A percentile compares a stretch with the other conserved stretches of the same genome.
These are phyloP conservation scores for Cryptops parisi DNA, from an alignment of 2,888 invertebrate genomes.

Conservation along the genomic window DNA sequence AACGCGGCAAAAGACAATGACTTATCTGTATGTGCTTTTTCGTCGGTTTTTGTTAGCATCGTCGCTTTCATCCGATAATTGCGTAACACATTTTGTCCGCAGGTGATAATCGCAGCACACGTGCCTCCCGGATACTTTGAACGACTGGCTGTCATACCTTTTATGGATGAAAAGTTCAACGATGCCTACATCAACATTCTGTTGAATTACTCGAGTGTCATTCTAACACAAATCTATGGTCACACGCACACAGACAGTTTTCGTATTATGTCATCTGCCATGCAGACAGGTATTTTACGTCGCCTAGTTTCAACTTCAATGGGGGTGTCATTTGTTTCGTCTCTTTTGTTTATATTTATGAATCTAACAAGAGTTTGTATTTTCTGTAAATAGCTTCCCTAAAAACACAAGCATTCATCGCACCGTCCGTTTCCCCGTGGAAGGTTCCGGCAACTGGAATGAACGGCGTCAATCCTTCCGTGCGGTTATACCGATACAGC, in stretches of 20 bases:
- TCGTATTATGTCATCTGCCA: constrained; percentile 34
- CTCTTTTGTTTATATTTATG: no score
- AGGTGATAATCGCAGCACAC: constrained; percentile 16
- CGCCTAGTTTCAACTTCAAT: no score
- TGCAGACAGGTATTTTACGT: no score
- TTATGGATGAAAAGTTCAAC: constrained; percentile 60
- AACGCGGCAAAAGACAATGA: no score
- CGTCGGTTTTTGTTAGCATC: no score
- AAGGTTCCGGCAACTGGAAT: not conserved
- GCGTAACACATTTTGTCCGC: no score
- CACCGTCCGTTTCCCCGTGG: constrained; percentile 11
- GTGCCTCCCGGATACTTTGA: constrained; percentile 71
- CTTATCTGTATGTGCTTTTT: no score
- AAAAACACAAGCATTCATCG: constrained; percentile 9
- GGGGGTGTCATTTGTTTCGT: no score
- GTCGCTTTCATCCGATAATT: no score
- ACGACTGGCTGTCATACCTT: constrained; percentile 39
- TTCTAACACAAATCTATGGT: constrained; percentile 82
- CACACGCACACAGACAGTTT: constrained; percentile 86
- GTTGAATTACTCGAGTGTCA: constrained; percentile 60
- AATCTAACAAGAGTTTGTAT: no score
- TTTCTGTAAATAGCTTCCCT: not conserved
- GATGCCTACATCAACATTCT: constrained; percentile 56
- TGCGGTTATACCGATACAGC: not conserved
- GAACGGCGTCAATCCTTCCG: not conserved